A percentile compares a stretch with the other conserved stretches of the same genome.
These are phyloP conservation scores for Bos taurus DNA, from an alignment of 2,113 vertebrate species.

Conservation along the genomic window DNA sequence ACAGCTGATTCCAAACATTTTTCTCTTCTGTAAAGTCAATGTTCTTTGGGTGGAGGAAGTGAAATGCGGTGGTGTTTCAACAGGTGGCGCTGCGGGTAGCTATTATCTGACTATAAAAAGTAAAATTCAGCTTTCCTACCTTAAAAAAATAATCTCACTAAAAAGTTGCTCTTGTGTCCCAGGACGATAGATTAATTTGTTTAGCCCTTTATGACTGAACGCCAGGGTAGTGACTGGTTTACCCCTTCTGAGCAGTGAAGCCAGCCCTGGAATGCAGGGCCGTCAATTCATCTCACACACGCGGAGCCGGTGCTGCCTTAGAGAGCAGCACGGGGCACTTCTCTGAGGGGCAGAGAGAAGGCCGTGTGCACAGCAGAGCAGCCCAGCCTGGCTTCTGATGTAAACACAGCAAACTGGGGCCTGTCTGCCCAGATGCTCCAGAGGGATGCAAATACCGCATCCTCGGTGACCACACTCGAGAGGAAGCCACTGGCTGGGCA, in stretches of 20 bases:
- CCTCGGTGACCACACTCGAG: not conserved
- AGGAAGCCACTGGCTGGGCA: not conserved
- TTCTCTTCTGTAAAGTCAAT: not conserved
- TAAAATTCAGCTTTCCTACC: not conserved
- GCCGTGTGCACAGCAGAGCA: not conserved
- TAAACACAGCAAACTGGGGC: not conserved
- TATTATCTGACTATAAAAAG: not conserved
- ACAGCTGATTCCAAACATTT: not conserved
- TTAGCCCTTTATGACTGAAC: not conserved
- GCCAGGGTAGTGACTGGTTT: not conserved
- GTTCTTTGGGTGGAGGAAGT: not conserved
- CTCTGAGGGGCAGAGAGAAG: not conserved
- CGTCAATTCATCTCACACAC: not conserved
- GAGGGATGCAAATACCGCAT: not conserved
- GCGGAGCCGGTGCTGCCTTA: not conserved
- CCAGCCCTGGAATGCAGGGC: not conserved
- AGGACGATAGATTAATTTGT: not conserved
- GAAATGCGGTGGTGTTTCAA: slow-evolving; percentile 43
- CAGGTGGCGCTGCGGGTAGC: slow-evolving; percentile 53
- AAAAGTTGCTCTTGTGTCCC: not conserved
- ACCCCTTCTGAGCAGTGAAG: not conserved
- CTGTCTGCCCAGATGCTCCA: not conserved
- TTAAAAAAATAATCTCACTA: not conserved
- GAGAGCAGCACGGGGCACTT: not conserved
- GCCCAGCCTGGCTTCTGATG: not conserved